Conservation (phyloP, 2,797 vertebrate species). For the Linurgus olivaceus region DNA sequence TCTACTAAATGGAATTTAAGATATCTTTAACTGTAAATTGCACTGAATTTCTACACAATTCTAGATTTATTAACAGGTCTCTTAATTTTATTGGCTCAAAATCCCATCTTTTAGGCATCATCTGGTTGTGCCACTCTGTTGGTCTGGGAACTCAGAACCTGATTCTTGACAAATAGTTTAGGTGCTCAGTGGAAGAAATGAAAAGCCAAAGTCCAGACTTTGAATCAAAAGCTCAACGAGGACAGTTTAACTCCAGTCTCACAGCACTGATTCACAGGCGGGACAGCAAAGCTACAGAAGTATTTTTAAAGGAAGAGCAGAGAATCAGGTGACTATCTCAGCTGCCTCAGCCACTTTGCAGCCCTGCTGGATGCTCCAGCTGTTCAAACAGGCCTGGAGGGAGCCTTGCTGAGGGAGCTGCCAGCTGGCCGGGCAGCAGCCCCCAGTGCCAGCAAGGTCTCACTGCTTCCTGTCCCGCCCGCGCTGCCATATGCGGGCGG, state of each 20-base stretch:
- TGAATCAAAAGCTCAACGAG: not conserved
- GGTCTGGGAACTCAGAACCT: not conserved
- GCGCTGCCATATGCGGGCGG: not conserved
- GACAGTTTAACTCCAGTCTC: not conserved
- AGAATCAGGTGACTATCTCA: not conserved
- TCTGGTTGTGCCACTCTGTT: not conserved
- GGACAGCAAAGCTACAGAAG: not conserved
- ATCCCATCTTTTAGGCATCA: not conserved
- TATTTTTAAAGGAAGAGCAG: not conserved
- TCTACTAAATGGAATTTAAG: not conserved
- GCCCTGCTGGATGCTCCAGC: conserved; percentile 52
- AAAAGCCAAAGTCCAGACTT: not conserved
- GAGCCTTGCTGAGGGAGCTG: not conserved
- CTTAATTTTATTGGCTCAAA: not conserved
- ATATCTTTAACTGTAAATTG: not conserved
- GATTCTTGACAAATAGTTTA: not conserved
- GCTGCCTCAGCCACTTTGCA: conserved; percentile 18
- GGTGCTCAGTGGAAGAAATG: not conserved
- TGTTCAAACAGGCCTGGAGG: conserved; percentile 38
- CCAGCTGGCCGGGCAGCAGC: conserved; percentile 2
- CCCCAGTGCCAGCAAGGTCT: not conserved
- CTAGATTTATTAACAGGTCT: not conserved
- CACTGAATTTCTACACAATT: not conserved
- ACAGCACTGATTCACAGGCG: rapidly evolving
- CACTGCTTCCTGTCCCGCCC: rapidly evolving